Conservation (phyloP, 2,888 invertebrate genomes). For the Platycnemis pennipes region DNA sequence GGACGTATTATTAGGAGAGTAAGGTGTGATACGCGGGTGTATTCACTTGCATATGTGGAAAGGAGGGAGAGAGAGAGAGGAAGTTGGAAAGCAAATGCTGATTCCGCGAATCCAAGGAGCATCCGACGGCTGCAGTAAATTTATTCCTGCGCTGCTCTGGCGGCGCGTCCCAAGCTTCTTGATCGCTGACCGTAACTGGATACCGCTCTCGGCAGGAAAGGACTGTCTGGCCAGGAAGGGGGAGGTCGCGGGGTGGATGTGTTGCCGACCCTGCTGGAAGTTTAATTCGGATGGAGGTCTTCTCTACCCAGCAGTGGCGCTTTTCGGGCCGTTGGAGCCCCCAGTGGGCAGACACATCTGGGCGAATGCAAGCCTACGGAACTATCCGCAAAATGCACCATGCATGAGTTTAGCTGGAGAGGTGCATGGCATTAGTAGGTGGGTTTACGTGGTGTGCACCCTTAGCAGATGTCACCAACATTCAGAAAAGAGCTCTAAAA, state of each 20-base stretch:
- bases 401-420: background rate
- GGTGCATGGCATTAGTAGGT: background rate
- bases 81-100: background rate
- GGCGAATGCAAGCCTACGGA: background rate
- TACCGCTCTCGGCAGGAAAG: background rate
- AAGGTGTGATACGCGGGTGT: background rate
- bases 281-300: background rate
- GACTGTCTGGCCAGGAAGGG: background rate
- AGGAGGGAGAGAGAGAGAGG: background rate
- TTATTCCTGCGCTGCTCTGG: background rate
- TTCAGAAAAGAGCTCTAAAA: too few species aligned
- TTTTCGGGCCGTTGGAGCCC: background rate
- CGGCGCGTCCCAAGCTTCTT: background rate
- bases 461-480: background rate
- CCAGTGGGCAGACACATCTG: background rate
- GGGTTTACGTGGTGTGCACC: background rate
- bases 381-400: background rate
- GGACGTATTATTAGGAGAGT: background rate
- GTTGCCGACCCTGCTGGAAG: background rate
- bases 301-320: background rate
- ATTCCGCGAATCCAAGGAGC: background rate
- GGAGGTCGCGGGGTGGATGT: background rate
- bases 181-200: constrained; percentile 28
- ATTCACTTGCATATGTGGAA: background rate
- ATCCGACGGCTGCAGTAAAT: background rate